These are phyloP conservation scores for Rhagoletis zephyria DNA, from an alignment of 1,140 invertebrate species.

Conservation along the genomic window DNA sequence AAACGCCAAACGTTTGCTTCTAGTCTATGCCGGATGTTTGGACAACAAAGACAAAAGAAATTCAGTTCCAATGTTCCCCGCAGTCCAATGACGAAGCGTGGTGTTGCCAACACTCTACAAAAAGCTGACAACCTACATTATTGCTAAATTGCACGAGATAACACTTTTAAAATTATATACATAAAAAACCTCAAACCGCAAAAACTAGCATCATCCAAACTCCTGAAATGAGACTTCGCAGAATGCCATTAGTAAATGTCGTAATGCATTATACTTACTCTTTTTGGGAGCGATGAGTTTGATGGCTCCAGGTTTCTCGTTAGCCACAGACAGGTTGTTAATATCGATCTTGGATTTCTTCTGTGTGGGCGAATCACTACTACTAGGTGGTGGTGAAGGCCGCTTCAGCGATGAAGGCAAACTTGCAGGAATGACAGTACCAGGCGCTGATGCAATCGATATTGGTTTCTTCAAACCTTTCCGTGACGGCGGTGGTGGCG, in stretches of 20 bases:
- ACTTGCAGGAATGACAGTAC: conserved; percentile 53
- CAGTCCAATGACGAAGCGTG: conserved; percentile 16
- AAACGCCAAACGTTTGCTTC: conserved; percentile 38
- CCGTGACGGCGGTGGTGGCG: conserved; percentile 83
- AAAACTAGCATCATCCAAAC: conserved; percentile 49
- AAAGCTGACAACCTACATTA: conserved; percentile 10
- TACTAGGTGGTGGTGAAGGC: conserved; percentile 78
- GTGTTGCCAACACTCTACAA: conserved; percentile 36
- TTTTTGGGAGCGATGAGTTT: conserved; percentile 90
- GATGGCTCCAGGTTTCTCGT: conserved; percentile 84
- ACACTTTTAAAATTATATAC: background rate
- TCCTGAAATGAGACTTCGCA: conserved; percentile 74
- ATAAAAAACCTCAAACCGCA: conserved; percentile 9
- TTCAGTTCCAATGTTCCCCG: conserved; percentile 31
- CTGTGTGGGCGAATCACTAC: conserved; percentile 79
- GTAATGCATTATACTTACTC: conserved; percentile 81
- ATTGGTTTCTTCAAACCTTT: conserved; percentile 77
- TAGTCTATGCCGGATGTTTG: conserved; percentile 20
- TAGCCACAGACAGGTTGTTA: conserved; percentile 67
- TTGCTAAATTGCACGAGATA: conserved; percentile 12
- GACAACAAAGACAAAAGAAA: background rate
- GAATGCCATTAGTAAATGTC: conserved; percentile 65
- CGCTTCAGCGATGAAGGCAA: conserved; percentile 74
- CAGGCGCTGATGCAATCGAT: conserved; percentile 73
- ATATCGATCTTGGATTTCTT: conserved; percentile 82